Base-by-base conservation (phyloP, 2,888 invertebrate genomes). In the Tetanocera ferruginea region DNA sequence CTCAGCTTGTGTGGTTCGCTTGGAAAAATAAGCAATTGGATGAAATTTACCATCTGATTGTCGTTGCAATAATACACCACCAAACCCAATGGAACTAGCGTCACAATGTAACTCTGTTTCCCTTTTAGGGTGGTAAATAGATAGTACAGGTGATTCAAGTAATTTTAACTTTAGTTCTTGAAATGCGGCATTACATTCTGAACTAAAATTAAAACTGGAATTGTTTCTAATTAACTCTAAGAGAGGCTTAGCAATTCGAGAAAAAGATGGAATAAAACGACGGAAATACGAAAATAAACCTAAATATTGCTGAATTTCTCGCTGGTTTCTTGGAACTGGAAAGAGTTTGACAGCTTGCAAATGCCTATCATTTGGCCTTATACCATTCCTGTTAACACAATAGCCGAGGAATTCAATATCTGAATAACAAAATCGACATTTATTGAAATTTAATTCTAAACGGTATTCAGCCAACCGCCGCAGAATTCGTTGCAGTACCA, bases 11-110 rank as follows among this genome's bases (percentile, higher is more conserved):
- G 67, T 34, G 9, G 76, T 60, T 4, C 17, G 34, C 23, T 69
- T 28, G 43, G 75, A 78, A 34, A 76, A 78, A 37, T 76, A 78
- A 49, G 55, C 57, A 17, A 79, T 51, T 25, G 79, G 76, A 57
- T 78, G 79, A 11, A 77, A 67, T 49, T 78, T 78, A 0, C 71
- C 67, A 64, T 78, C 79, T 1, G 25, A 52, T 49, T 78, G 55
- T 34, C 64, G 67, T 57, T 79, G 80, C 23, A 80, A 14, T 23
- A 80, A 31, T 11, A 80, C 57, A 0, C 67, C 77, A 17, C 80
- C 77, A 76, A 76, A 80, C 2, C 80, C 77, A 28, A 62, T 23
- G 14, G 76, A 11, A 71, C 74, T 79, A 34, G 79, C 77, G 74
- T 80, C 77, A 37, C 77, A 71, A 64, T 77, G 75, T 37, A 80